Conservation (phyloP, 2,113 vertebrate genomes). For the Abramis brama region DNA sequence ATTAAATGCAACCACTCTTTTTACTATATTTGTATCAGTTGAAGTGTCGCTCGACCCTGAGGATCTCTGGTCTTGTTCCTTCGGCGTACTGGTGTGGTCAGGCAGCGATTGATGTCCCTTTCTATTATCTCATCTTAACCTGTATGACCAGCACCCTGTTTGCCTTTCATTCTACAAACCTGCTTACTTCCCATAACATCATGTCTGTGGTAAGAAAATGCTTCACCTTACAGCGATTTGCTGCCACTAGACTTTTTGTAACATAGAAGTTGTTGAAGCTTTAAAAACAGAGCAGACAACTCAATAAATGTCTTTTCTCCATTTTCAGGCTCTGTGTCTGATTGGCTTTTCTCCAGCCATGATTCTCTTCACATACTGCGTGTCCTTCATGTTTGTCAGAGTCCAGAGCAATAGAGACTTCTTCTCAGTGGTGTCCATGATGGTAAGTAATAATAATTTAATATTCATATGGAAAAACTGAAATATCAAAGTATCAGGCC, state of each 20-base stretch:
- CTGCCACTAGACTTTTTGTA: neutral
- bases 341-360: conserved; percentile 88
- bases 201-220: conserved; percentile 83
- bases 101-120: conserved; percentile 85
- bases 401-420: conserved; percentile 93
- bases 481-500: neutral
- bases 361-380: conserved; percentile 90
- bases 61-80: conserved; percentile 90
- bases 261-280: neutral
- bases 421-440: conserved; percentile 91
- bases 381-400: conserved; percentile 88
- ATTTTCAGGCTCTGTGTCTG: conserved; percentile 84
- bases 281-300: neutral
- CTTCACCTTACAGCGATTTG: neutral
- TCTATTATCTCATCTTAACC: conserved; percentile 85
- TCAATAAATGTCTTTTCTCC: neutral
- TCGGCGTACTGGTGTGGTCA: conserved; percentile 96
- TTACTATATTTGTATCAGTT: conserved; percentile 73
- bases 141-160: conserved; percentile 88
- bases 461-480: neutral
- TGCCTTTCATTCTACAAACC: conserved; percentile 84
- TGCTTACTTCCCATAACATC: conserved; percentile 84
- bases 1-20: neutral
- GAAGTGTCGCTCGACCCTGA: conserved; percentile 90
- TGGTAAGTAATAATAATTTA: conserved; percentile 79